phyloP scores from a whole-genome alignment of 2,797 vertebrate species.

The Rhinella marina region DNA sequence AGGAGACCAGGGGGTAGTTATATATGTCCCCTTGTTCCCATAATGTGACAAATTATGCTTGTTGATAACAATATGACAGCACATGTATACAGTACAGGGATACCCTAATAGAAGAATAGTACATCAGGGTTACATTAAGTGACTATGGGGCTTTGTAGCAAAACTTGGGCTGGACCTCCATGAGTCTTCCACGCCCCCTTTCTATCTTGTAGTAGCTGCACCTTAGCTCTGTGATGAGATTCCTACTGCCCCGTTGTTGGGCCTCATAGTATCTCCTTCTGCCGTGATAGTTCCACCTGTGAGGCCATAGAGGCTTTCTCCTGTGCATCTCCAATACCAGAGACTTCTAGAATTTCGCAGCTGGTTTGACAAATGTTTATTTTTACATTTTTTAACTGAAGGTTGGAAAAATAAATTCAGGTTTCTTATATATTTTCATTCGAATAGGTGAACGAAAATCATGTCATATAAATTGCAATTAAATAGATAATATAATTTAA shows the following conservation, averaged over 20 bases:
- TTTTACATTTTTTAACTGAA: not conserved
- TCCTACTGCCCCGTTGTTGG: not conserved
- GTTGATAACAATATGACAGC: no score
- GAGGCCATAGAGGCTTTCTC: not conserved
- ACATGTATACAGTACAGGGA: no score
- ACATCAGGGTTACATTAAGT: not conserved
- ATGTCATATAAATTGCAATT: not conserved
- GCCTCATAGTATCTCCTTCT: not conserved
- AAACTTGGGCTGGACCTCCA: not conserved
- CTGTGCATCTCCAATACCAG: not conserved
- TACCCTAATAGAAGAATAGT: no score
- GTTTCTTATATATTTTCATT: not conserved
- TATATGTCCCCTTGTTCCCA: no score
- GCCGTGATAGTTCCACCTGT: not conserved
- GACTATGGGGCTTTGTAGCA: not conserved
- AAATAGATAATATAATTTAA: conserved; percentile 12
- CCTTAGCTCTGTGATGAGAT: not conserved
- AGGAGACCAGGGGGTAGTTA: no score
- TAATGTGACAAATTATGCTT: no score
- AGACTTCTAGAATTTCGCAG: not conserved
- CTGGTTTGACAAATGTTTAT: conserved; percentile 11
- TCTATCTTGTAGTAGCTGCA: not conserved
- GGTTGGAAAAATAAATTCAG: not conserved
- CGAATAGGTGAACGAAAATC: not conserved
- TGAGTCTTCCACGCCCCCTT: not conserved